A percentile compares a stretch with the other conserved stretches of the same genome.
Evolutionary conservation across 2,888 invertebrate genomes (phyloP).

Genomic region (Drosophila anomelani): DNA sequence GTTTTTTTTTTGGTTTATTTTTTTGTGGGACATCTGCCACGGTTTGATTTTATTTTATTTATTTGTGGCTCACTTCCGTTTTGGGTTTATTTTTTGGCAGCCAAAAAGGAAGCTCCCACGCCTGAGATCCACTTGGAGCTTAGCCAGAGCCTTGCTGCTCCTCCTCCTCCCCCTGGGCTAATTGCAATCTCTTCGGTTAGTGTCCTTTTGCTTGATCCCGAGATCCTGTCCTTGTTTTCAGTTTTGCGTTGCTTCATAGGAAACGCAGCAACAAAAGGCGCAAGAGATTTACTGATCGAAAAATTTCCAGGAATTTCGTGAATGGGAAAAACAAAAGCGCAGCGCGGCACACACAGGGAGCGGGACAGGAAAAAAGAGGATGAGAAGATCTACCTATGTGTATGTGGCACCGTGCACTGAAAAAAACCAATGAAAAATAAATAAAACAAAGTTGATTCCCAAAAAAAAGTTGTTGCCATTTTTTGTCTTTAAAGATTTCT

Average conservation of each 20-base stretch:
- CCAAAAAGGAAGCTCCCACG: constrained; percentile 70
- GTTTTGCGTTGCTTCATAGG: constrained; percentile 58
- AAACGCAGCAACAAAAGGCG: constrained; percentile 54
- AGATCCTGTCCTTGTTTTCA: constrained; percentile 38
- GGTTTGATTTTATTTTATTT: constrained; percentile 36
- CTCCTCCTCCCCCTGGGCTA: constrained; percentile 45
- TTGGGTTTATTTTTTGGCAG: constrained; percentile 5
- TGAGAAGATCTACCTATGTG: constrained; percentile 62
- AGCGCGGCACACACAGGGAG: constrained; percentile 32
- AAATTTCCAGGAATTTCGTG: constrained; percentile 78
- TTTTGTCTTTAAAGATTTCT: neutral
- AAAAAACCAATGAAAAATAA: neutral
- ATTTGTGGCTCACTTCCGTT: constrained; percentile 26
- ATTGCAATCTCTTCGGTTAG: constrained; percentile 54
- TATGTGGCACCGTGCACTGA: constrained; percentile 39
- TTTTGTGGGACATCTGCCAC: constrained; percentile 48
- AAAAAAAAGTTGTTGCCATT: no score
- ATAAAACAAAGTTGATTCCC: no score
- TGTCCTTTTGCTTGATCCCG: constrained; percentile 50
- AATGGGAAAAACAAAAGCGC: constrained; percentile 80
- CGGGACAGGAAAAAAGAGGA: constrained; percentile 1
- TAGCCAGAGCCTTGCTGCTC: neutral
- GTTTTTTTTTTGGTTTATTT: constrained; percentile 25
- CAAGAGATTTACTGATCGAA: constrained; percentile 77
- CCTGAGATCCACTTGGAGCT: constrained; percentile 46